Conservation (phyloP, 2,888 invertebrate genomes). For the Drosophila affinis region DNA sequence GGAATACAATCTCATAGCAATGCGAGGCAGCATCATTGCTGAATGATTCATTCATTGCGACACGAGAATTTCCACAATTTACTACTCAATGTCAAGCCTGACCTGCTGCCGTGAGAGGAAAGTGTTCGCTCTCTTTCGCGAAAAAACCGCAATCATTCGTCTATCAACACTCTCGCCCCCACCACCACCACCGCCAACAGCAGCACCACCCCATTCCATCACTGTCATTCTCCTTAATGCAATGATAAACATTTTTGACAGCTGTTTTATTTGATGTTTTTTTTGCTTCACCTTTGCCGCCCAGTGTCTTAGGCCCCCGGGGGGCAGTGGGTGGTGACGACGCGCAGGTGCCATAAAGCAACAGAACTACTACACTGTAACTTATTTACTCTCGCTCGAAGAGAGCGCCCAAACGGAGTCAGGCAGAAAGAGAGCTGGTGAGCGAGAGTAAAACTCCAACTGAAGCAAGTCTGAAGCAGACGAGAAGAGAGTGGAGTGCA, state of each 20-base stretch:
- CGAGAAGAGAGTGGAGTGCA: conserved; percentile 7
- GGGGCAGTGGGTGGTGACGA: neutral
- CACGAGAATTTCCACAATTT: conserved; percentile 10
- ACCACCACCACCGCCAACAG: no score
- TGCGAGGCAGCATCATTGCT: conserved; percentile 5
- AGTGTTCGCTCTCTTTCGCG: conserved; percentile 5
- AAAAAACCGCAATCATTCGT: conserved; percentile 22
- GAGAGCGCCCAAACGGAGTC: conserved; percentile 13
- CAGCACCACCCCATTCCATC: neutral
- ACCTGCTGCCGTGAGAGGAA: conserved; percentile 19
- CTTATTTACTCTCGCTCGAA: conserved; percentile 1
- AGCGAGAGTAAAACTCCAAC: conserved; percentile 40
- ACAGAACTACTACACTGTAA: conserved; percentile 1
- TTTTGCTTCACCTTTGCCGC: conserved; percentile 24
- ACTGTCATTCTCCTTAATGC: conserved; percentile 19
- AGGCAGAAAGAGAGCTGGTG: neutral
- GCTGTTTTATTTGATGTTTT: conserved; percentile 49
- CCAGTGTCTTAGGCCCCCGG: neutral
- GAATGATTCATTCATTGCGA: conserved; percentile 21
- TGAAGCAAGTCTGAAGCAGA: conserved; percentile 39
- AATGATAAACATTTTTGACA: conserved; percentile 57
- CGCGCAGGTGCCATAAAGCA: conserved; percentile 54
- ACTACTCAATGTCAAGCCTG: conserved; percentile 22
- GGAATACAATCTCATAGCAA: neutral
- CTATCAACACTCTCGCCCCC: neutral